Base-by-base conservation (phyloP, 2,888 invertebrate genomes). In the Mythimna albipuncta region DNA sequence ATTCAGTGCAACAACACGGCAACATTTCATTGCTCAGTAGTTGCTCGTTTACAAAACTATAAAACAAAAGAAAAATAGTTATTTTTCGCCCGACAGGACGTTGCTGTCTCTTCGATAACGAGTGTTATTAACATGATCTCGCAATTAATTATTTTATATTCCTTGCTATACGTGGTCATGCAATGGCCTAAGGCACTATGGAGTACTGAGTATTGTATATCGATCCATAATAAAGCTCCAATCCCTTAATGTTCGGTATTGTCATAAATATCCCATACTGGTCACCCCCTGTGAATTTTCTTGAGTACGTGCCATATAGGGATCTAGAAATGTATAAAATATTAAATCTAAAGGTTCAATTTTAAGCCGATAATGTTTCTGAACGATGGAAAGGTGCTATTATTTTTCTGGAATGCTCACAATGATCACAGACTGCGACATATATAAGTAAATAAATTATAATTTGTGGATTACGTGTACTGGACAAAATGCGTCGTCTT, bases 41-140 rank as follows among this genome's bases (percentile, higher is more conserved):
- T 86, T 69, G 82, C 79, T n/a, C 52, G 73, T 82, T 32, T 76
- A 57, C n/a, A 35, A 32, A 61, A 57, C 3, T 9, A 41, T 41
- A 59, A 77, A 73, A 81, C 52, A 68, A 79, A 81, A 77, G 61
- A 75, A 76, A 80, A 78, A 82, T 79, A 41, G 59, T 67, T 79
- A 81, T 84, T 87, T 87, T 87, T 85, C 79, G 81, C 81, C 72
- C 82, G 85, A 87, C 90, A 89, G 89, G 90, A 89, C 87, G 87
- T 79, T 68, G 78, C 85, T 79, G 89, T 89, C 88, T 78, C 80
- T 78, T 85, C 85, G 88, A 88, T 90, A 89, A 88, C 86, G 85
- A 89, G 88, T 85, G 78, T 69, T 79, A 90, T 91, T 89, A 86
- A 87, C 89, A 91, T 89, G 88, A 88, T 89, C 85, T 86, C 81